Evolutionary conservation across 2,113 vertebrate species (phyloP), one percentile per base, ranked within the genome.

Genomic region (Phalacrocorax carbo): DNA sequence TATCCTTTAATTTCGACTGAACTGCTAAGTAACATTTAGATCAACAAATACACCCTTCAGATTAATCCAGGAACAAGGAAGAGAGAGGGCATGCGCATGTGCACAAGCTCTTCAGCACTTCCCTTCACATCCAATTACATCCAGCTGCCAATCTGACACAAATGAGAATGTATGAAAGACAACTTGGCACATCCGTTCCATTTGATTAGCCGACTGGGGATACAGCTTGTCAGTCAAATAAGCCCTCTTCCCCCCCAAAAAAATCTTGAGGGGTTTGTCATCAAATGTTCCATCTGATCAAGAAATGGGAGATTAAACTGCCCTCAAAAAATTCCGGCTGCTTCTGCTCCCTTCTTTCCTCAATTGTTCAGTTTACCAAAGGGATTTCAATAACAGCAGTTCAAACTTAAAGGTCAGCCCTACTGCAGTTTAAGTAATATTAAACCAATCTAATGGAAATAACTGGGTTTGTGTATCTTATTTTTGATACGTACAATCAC

Each of bases 101-200:
- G 85, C 65, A 70, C 26, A 42, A 87, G 52, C 62, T 93, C 82
- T 73, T 82, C 93, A 68, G 38, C 26, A 30, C 77, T 84, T 80
- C 44, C 70, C 82, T 40, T 95, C 96, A 86, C 86, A 84, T 93
- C n/a, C 86, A 88, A 86, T 93, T 95, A 91, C 57, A 70, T 44
- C 61, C 78, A 66, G 72, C 71, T 95, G 91, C 81, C 89, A 96
- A 85, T 52, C 44, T 65, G 81, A 73, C 85, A 90, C 80, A 73
- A 81, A 32, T 36, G 69, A 83, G 69, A 94, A 81, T 60, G 48
- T 29, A 84, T 23, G 69, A 93, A 93, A 94, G 91, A 83, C 92
- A 97, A 51, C 95, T 55, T 93, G 96, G 90, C 86, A 90, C 30
- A 71, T 70, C 87, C 4, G 2, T 65, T 95, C 48, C 34, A 7